Conservation (phyloP, 2,113 vertebrate genomes). For the Lutjanus erythropterus region DNA sequence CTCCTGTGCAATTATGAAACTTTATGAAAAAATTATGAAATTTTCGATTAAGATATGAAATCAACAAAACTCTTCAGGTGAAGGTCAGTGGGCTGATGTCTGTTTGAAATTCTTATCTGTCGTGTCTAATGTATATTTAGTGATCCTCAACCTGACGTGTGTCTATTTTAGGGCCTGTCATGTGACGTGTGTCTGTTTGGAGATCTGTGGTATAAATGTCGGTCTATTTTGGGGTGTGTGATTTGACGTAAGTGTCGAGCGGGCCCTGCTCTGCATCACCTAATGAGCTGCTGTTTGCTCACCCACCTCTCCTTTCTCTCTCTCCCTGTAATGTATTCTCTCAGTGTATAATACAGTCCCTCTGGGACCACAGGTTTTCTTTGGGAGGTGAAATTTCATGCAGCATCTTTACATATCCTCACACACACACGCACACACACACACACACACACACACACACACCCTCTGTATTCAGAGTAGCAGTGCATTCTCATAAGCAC, state of each 20-base stretch:
- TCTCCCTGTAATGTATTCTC: slow-evolving; percentile 50
- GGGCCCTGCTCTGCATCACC: slow-evolving; percentile 42
- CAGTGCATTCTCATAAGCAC: slow-evolving; percentile 8
- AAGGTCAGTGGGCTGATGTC: slow-evolving; percentile 2
- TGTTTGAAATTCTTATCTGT: slow-evolving; percentile 46
- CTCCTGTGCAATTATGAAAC: background rate
- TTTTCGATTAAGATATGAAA: background rate
- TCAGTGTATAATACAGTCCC: slow-evolving; percentile 46
- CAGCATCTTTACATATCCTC: slow-evolving; percentile 56
- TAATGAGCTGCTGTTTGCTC: slow-evolving; percentile 70
- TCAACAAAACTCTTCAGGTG: background rate
- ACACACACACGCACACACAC: slow-evolving; percentile 31
- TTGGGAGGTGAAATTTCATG: slow-evolving; percentile 51
- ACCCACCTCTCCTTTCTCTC: slow-evolving; percentile 28
- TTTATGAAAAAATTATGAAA: no score
- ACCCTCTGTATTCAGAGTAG: slow-evolving; percentile 14
- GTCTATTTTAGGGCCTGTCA: slow-evolving; percentile 7
- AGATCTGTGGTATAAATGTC: slow-evolving; percentile 30
- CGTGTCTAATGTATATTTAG: slow-evolving; percentile 3
- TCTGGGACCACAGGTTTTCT: slow-evolving; percentile 58
- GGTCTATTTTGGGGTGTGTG: slow-evolving; percentile 58
- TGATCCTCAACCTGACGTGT: background rate
- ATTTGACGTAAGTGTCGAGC: slow-evolving; percentile 50
- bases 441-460: slow-evolving; percentile 40
- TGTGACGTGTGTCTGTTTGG: slow-evolving; percentile 44